Percentiles rank a stretch among this genome's conserved stretches.
Conservation (phyloP, 1,140 invertebrate species). For the Drosophila leontia region DNA sequence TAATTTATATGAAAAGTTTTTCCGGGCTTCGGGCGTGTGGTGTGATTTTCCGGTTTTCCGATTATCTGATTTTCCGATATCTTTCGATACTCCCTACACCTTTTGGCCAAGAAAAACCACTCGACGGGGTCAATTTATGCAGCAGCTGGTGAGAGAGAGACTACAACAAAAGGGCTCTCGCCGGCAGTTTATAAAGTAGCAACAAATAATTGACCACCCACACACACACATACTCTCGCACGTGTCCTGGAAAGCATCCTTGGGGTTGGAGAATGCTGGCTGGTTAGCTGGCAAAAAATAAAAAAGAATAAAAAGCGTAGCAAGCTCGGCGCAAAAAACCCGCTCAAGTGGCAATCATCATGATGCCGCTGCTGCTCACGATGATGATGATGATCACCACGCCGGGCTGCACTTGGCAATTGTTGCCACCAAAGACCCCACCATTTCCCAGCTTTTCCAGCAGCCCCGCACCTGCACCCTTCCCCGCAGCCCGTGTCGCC, state of each 20-base stretch:
- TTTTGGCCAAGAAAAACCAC: background rate
- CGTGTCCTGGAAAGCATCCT: slow-evolving; percentile 32
- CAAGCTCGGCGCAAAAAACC: slow-evolving; percentile 47
- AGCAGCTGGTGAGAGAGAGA: slow-evolving; percentile 7
- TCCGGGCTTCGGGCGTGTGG: background rate
- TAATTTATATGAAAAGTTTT: slow-evolving; percentile 79
- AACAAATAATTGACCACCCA: slow-evolving; percentile 73
- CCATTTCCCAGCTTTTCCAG: background rate
- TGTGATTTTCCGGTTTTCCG: slow-evolving; percentile 16
- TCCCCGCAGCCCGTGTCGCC: background rate
- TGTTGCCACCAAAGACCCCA: slow-evolving; percentile 57
- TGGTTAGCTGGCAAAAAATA: slow-evolving; percentile 16
- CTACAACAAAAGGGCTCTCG: slow-evolving; percentile 21
- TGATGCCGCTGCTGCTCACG: slow-evolving; percentile 22
- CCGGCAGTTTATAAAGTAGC: slow-evolving; percentile 73
- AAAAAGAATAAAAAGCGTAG: slow-evolving; percentile 4
- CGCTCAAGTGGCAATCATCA: slow-evolving; percentile 77
- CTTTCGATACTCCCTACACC: background rate
- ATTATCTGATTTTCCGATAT: slow-evolving; percentile 17
- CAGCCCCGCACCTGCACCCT: background rate
- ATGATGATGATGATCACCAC: slow-evolving; percentile 36
- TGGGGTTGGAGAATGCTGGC: slow-evolving; percentile 8
- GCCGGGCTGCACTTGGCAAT: slow-evolving; percentile 71
- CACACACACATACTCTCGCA: background rate
- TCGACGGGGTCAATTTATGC: slow-evolving; percentile 26